A percentile compares a stretch with the other conserved stretches of the same genome.
These are phyloP conservation scores for Ariopsis seemanni DNA, from an alignment of 2,113 vertebrate genomes.

Conservation along the genomic window DNA sequence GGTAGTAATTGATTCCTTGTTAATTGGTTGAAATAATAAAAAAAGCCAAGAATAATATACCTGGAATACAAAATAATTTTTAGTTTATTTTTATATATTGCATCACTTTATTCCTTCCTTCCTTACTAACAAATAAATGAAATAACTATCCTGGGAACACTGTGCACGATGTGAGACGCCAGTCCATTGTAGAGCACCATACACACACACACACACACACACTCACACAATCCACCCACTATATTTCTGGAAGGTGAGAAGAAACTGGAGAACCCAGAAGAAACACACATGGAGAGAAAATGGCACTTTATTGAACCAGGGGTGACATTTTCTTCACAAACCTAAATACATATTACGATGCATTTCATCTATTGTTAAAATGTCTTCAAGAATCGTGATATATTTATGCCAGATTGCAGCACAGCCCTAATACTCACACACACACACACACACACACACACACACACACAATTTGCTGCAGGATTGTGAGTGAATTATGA, in stretches of 20 bases:
- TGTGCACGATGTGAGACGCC: background rate
- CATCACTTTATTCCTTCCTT: background rate
- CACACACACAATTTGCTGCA: background rate
- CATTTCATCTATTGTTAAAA: background rate
- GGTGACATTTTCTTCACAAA: background rate
- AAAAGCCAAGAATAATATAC: background rate
- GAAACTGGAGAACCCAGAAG: background rate
- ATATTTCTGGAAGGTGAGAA: background rate
- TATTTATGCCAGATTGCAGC: background rate
- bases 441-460: background rate
- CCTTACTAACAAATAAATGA: background rate
- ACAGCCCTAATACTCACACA: background rate
- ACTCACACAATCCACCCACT: background rate
- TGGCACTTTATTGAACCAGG: background rate
- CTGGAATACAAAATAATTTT: no score
- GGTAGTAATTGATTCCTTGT: background rate
- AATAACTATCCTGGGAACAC: background rate
- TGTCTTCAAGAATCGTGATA: background rate
- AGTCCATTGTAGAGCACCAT: background rate
- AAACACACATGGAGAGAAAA: background rate
- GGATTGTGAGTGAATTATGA: slow-evolving; percentile 34
- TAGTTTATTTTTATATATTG: no score
- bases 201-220: background rate
- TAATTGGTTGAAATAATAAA: background rate
- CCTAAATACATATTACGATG: background rate